Conservation (phyloP, 2,888 invertebrate genomes). For the Malachius bipustulatus region DNA sequence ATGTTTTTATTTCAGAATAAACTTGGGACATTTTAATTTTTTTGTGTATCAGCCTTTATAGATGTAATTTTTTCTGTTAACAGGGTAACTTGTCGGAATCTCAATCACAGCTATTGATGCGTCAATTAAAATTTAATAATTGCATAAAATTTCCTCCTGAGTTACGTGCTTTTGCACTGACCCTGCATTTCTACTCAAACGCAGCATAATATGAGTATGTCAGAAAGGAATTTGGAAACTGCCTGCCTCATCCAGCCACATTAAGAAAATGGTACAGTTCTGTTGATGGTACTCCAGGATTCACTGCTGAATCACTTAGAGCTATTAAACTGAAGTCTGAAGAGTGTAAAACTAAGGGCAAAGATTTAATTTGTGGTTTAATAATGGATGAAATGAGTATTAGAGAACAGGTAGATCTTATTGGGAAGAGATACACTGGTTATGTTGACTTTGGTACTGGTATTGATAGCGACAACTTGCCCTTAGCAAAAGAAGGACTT, state of each 20-base stretch:
- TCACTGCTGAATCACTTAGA: background rate
- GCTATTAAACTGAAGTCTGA: background rate
- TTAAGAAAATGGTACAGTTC: background rate
- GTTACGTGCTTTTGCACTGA: background rate
- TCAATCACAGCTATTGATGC: no score
- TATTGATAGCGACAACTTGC: background rate
- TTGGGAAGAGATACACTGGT: background rate
- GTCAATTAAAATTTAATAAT: no score
- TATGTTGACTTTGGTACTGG: background rate
- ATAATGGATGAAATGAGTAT: background rate
- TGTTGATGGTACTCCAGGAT: slow-evolving; percentile 3
- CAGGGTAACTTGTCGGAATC: no score
- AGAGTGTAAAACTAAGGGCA: background rate
- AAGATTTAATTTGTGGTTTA: background rate
- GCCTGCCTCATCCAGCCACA: slow-evolving; percentile 1
- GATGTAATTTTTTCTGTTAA: no score
- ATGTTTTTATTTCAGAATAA: no score
- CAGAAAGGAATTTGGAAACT: slow-evolving; percentile 1
- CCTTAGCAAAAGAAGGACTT: background rate
- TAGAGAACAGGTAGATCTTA: background rate
- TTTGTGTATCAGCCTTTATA: no score
- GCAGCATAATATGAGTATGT: background rate
- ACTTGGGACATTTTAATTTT: no score
- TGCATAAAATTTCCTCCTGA: background rate
- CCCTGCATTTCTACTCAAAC: background rate